Evolutionary conservation across 1,140 invertebrate species (phyloP).

Genomic region (Nephila pilipes): DNA sequence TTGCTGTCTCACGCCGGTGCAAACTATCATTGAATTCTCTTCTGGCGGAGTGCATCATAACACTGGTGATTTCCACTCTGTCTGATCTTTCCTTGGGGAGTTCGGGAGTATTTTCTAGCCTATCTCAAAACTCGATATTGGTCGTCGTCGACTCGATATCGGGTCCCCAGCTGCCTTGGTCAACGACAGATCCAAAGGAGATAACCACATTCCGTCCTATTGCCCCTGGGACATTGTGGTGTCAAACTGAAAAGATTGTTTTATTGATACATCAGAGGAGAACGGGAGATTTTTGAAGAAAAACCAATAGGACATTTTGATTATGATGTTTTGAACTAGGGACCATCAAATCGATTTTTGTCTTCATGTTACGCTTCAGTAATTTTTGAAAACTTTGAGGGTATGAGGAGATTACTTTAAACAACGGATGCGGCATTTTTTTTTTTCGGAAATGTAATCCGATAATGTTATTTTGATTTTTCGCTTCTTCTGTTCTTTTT

Average conservation of each 20-base stretch:
- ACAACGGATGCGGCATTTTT: neutral
- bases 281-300: neutral
- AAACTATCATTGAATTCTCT: conserved; percentile 40
- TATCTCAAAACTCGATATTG: conserved; percentile 49
- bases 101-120: neutral
- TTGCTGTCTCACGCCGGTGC: neutral
- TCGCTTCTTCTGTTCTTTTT: no score
- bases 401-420: neutral
- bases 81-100: conserved; percentile 9
- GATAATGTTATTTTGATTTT: no score
- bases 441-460: neutral
- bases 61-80: neutral
- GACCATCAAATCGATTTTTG: neutral
- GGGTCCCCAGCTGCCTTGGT: conserved; percentile 27
- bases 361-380: neutral
- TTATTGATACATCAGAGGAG: conserved; percentile 45
- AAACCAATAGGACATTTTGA: conserved; percentile 48
- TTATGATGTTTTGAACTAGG: neutral
- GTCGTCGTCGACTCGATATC: conserved; percentile 40
- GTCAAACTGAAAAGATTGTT: conserved; percentile 44
- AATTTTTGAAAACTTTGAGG: neutral
- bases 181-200: conserved; percentile 25
- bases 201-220: neutral
- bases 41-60: neutral
- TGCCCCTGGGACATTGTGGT: conserved; percentile 44